phyloP scores from a whole-genome alignment of 2,113 vertebrate genomes.

The Diadophis punctatus region DNA sequence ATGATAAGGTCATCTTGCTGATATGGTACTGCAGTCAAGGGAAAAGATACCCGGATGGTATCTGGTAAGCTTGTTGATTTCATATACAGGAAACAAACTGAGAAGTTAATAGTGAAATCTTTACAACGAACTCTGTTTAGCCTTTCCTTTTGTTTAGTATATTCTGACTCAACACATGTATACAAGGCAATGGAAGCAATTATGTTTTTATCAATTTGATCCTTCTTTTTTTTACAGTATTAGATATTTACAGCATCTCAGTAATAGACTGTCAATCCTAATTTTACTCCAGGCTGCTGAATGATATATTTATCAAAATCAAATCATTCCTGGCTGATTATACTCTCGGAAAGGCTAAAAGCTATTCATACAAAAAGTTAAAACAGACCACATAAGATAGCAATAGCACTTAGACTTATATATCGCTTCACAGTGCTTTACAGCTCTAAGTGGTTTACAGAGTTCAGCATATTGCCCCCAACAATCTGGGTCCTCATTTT shows the following conservation, averaged over 20 bases:
- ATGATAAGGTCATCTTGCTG: slow-evolving; percentile 84
- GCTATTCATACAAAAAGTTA: not conserved
- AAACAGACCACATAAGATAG: not conserved
- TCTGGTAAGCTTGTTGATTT: not conserved
- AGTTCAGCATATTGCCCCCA: too few species aligned
- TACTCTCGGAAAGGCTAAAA: not conserved
- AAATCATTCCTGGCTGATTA: not conserved
- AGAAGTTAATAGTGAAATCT: not conserved
- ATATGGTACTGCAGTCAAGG: slow-evolving; percentile 82
- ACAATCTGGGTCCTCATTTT: too few species aligned
- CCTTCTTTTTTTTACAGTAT: not conserved
- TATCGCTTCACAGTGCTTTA: too few species aligned
- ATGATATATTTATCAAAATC: not conserved
- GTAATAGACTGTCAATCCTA: not conserved
- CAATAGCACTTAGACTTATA: too few species aligned
- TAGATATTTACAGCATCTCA: not conserved
- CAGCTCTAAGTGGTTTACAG: too few species aligned
- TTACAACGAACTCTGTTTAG: not conserved
- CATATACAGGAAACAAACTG: not conserved
- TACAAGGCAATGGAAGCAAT: not conserved
- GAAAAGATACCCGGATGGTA: not conserved
- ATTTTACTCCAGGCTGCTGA: not conserved
- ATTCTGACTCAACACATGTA: not conserved
- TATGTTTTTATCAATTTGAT: not conserved
- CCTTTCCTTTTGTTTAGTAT: not conserved